Evolutionary conservation across 2,888 invertebrate genomes (phyloP), one percentile per base, ranked within the genome.

Genomic region (Escarpia spicata): DNA sequence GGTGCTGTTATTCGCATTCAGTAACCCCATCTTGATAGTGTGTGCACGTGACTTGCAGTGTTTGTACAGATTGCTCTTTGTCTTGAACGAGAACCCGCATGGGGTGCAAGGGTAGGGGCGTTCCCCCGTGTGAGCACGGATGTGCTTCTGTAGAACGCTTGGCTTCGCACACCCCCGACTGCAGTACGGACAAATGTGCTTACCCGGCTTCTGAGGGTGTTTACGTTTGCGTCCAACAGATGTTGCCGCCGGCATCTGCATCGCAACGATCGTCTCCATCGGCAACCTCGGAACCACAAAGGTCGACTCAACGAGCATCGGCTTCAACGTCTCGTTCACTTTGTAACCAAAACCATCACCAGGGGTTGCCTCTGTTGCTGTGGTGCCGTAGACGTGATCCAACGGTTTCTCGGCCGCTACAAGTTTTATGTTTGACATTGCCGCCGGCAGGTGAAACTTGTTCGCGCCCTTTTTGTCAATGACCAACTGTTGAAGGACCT

Each of bases 51-150:
- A 96, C 96, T 98, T 97, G 96, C 98, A 98, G 97, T 98, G 98
- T 96, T 99, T 99, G 96, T 98, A 98, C 94, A 98, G 97, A 97
- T 99, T 99, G 95, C 98, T 98, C 96, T 98, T 98, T 43, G 99
- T 99, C 97, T 99, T 99, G 97, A 99, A 99, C 95, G 98, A 98
- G 97, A 98, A 98, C 94, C 98, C 98, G 96, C 98, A 99, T 94
- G 98, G 98, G 95, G 97, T 97, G 97, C 98, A 99, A 52, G 98
- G 98, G 97, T 98, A 99, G 93, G 98, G 98, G 95, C 98, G 97
- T 97, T 99, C 98, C 96, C 98, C 98, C 91, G 99, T 98, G 97
- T 99, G 98, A 93, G 98, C 98, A 96, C 98, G 97, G 96, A 99
- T 98, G 97, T 99, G 99, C 97, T 99, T 99, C 96, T 98, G 98